A percentile compares a stretch with the other conserved stretches of the same genome.
Conservation (phyloP, 2,797 vertebrate species). For the Buceros bicornis region DNA sequence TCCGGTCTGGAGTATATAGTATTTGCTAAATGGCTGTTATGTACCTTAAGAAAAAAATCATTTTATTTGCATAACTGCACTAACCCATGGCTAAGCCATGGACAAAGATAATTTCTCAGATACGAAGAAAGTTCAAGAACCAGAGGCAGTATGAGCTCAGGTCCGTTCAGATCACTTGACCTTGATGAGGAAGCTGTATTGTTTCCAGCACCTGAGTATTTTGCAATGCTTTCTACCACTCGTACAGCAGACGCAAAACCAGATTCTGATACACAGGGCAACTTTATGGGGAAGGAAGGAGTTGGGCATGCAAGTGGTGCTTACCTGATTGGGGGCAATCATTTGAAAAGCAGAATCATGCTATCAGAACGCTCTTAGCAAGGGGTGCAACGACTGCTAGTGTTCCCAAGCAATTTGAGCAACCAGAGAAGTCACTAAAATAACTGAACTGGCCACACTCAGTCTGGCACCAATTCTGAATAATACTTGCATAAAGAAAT, state of each 20-base stretch:
- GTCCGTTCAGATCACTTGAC: neutral
- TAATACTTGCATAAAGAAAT: neutral
- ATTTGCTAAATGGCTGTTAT: neutral
- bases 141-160: neutral
- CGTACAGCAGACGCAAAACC: neutral
- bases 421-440: neutral
- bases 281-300: neutral
- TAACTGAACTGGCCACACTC: neutral
- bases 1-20: neutral
- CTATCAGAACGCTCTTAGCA: neutral
- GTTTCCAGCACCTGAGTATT: neutral
- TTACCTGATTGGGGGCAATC: neutral
- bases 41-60: neutral
- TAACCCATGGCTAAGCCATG: rapidly evolving
- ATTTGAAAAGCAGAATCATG: neutral
- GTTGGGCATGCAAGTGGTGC: neutral
- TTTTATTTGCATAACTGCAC: neutral
- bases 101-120: neutral
- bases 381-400: rapidly evolving
- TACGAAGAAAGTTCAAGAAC: neutral
- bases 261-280: neutral
- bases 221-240: neutral
- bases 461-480: neutral
- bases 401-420: neutral
- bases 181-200: neutral